These are phyloP conservation scores for Ernsta delagoae DNA, from an alignment of 2,888 invertebrate genomes.

Conservation along the genomic window DNA sequence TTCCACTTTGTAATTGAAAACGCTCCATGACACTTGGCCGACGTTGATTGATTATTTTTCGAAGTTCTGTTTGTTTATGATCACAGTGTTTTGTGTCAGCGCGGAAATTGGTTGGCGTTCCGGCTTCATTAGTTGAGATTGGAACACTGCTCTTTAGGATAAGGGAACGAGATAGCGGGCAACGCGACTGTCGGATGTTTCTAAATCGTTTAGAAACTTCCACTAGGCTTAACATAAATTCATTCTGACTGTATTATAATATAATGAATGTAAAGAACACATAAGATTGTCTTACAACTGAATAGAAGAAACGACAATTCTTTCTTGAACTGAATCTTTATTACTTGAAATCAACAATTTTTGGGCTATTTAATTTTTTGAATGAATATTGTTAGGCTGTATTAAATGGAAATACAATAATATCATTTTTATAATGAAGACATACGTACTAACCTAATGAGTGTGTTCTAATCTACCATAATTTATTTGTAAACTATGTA, in stretches of 20 bases:
- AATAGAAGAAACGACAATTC: no score
- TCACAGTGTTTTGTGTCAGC: constrained; percentile 33
- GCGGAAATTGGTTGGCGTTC: constrained; percentile 22
- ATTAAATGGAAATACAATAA: no score
- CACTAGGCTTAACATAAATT: neutral
- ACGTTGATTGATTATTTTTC: constrained; percentile 67
- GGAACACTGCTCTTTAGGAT: constrained; percentile 2
- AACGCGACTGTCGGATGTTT: neutral
- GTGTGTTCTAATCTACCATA: no score
- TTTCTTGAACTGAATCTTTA: no score
- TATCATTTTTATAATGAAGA: no score
- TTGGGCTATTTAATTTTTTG: no score
- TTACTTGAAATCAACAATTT: no score
- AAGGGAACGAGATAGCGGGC: neutral
- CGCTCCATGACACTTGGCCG: constrained; percentile 60
- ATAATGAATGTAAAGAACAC: no score
- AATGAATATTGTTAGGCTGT: no score
- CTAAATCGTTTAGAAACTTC: neutral
- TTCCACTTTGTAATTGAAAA: constrained; percentile 68
- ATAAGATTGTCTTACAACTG: no score
- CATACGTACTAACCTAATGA: no score
- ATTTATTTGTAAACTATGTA: neutral
- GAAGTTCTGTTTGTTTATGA: constrained; percentile 44
- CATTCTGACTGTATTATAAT: no score
- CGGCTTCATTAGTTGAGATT: constrained; percentile 20